These are phyloP conservation scores for Eremophila alpestris DNA, from an alignment of 2,797 vertebrate species.

Conservation along the genomic window DNA sequence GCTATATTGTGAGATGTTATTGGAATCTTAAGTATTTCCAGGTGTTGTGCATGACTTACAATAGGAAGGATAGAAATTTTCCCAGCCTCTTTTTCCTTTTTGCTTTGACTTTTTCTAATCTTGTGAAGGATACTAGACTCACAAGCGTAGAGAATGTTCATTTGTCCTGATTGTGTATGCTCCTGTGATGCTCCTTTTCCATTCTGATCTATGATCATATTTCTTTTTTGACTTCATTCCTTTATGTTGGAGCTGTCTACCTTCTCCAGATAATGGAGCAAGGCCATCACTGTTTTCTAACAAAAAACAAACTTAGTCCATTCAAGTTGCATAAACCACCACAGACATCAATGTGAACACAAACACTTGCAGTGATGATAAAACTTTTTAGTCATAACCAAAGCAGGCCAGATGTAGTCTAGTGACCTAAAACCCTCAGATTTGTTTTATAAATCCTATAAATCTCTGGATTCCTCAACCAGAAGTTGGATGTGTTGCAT, in stretches of 20 bases:
- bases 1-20: background rate
- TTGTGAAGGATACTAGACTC: background rate
- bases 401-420: background rate
- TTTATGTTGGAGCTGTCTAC: background rate
- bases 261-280: background rate
- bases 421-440: background rate
- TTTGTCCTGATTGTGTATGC: background rate
- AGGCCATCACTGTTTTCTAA: background rate
- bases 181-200: background rate
- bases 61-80: background rate
- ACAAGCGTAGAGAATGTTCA: background rate
- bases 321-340: background rate
- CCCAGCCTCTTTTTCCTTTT: background rate
- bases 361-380: background rate
- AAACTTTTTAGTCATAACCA: background rate
- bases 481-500: background rate
- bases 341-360: background rate
- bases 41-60: constrained; percentile 11
- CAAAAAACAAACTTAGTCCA: background rate
- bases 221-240: background rate
- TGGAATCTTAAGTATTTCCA: constrained; percentile 42
- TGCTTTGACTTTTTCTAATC: background rate
- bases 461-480: background rate
- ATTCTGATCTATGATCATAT: background rate
- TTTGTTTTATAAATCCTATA: background rate